Percentiles rank a stretch among this genome's conserved stretches.
Conservation (phyloP, 2,797 vertebrate species). For the Enteromius viviparus region DNA sequence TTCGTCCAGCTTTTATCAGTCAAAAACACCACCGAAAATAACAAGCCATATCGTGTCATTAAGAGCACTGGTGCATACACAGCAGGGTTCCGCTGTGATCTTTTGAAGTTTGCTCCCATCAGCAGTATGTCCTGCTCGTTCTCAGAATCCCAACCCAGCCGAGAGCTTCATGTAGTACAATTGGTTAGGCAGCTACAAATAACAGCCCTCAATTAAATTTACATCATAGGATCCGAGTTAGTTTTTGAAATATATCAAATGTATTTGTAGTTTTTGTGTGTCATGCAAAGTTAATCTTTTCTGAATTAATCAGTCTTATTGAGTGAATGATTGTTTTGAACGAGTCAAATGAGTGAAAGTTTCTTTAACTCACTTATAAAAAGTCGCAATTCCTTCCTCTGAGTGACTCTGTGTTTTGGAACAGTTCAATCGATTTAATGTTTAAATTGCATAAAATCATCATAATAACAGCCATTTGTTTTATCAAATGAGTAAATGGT, state of each 20-base stretch:
- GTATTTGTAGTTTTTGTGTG: background rate
- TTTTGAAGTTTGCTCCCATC: conserved; percentile 59
- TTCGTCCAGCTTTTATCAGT: conserved; percentile 58
- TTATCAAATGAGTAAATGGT: background rate
- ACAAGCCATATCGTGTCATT: conserved; percentile 67
- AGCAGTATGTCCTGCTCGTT: conserved; percentile 58
- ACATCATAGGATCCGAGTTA: background rate
- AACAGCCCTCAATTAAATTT: conserved; percentile 27
- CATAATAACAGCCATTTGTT: background rate
- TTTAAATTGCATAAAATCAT: background rate
- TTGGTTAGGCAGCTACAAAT: conserved; percentile 27
- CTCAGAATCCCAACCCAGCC: conserved; percentile 40
- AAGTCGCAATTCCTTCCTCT: background rate
- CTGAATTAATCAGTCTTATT: background rate
- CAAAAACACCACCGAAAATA: conserved; percentile 60
- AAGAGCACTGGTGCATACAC: conserved; percentile 68
- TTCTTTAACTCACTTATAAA: background rate
- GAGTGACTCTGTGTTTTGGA: background rate
- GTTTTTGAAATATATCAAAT: background rate
- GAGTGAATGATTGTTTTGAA: background rate
- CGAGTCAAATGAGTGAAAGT: background rate
- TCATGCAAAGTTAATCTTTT: background rate
- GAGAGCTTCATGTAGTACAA: conserved; percentile 49
- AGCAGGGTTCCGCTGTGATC: conserved; percentile 56
- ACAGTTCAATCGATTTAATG: background rate